Conservation (phyloP, 1,140 invertebrate genomes). For the Kradibia gibbosae region DNA sequence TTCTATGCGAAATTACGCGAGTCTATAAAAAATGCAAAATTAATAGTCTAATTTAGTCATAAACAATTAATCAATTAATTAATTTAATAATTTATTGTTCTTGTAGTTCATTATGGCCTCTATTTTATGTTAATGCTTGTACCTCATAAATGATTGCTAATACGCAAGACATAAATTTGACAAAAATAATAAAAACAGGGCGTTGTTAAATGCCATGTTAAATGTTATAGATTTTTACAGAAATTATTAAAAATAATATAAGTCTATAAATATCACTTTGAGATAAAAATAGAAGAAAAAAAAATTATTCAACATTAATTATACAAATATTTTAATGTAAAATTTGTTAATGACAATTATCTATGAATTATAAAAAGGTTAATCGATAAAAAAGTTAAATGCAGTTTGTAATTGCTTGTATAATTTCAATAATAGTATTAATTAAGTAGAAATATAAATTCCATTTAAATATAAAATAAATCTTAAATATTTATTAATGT, state of each 20-base stretch:
- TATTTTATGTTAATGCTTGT: neutral
- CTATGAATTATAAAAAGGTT: neutral
- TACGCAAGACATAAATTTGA: neutral
- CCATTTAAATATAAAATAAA: neutral
- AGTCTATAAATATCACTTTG: neutral
- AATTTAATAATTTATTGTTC: constrained; percentile 4
- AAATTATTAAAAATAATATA: neutral
- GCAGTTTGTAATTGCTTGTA: neutral
- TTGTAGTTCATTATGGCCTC: neutral
- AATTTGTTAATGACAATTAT: neutral
- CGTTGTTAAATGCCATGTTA: neutral
- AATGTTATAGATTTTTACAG: neutral
- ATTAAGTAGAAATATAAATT: neutral
- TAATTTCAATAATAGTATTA: neutral
- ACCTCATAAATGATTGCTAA: neutral
- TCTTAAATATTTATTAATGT: constrained; percentile 1
- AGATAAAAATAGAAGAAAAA: neutral
- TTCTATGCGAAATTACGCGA: too few species aligned
- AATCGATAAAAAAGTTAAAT: neutral
- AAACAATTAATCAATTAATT: constrained; percentile 11
- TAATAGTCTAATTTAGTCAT: neutral
- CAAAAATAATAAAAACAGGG: neutral
- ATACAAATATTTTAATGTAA: neutral
- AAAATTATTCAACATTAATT: neutral
- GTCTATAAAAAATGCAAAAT: too few species aligned